Conservation (phyloP, 2,888 invertebrate species). For the Dysmachus trigonus region DNA sequence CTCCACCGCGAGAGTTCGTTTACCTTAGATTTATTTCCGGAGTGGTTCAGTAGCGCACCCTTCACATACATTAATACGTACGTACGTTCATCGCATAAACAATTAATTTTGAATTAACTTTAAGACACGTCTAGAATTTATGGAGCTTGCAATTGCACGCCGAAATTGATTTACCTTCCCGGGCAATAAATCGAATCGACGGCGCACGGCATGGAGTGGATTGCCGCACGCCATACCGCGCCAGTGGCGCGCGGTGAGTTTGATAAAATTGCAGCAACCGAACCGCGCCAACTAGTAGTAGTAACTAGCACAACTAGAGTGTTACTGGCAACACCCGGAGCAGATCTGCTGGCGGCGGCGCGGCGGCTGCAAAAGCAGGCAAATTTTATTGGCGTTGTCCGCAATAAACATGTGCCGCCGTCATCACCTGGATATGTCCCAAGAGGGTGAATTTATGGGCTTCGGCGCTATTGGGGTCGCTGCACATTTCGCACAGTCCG, state of each 20-base stretch:
- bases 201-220: neutral
- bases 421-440: constrained; percentile 31
- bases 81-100: constrained; percentile 10
- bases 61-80: neutral
- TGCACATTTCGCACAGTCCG: neutral
- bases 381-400: constrained; percentile 24
- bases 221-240: no score
- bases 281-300: neutral
- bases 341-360: neutral
- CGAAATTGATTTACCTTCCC: constrained; percentile 26
- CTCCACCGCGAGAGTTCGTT: neutral
- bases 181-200: constrained; percentile 20
- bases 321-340: neutral
- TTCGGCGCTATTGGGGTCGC: neutral
- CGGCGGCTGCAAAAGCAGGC: neutral
- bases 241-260: neutral
- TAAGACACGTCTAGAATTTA: constrained; percentile 31
- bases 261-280: neutral
- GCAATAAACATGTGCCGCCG: constrained; percentile 28
- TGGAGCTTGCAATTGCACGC: constrained; percentile 22
- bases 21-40: neutral
- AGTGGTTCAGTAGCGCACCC: neutral
- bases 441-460: neutral
- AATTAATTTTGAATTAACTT: constrained; percentile 35
- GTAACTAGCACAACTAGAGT: neutral